Percentiles rank a stretch among this genome's conserved stretches.
Evolutionary conservation across 2,888 invertebrate genomes (phyloP).

Genomic region (Polyommatus iphigenia): DNA sequence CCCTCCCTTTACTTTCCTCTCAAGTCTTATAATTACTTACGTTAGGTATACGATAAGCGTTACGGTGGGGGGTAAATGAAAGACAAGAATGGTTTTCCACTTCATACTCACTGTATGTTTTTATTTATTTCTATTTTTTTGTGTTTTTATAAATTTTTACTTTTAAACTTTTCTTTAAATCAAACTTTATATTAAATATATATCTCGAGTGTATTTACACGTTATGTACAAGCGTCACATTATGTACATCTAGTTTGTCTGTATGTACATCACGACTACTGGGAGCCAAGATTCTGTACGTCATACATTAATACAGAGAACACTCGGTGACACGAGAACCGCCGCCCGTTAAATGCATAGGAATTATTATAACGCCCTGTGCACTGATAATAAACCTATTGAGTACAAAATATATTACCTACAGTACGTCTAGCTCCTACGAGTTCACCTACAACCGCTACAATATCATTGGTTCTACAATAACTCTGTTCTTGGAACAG

Average conservation of each 20-base stretch:
- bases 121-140: slow-evolving; percentile 72
- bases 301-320: slow-evolving; percentile 51
- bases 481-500: neutral
- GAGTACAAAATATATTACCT: slow-evolving; percentile 32
- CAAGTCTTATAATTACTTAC: too few species aligned
- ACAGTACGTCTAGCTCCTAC: neutral
- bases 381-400: slow-evolving; percentile 22
- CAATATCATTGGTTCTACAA: neutral
- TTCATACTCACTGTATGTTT: slow-evolving; percentile 78
- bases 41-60: neutral
- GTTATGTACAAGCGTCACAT: slow-evolving; percentile 62
- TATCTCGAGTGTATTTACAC: slow-evolving; percentile 73
- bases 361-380: slow-evolving; percentile 25
- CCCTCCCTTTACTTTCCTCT: neutral
- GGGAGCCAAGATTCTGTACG: slow-evolving; percentile 44
- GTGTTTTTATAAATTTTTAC: slow-evolving; percentile 64
- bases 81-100: slow-evolving; percentile 67
- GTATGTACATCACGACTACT: slow-evolving; percentile 46
- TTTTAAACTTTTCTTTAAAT: slow-evolving; percentile 74
- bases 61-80: slow-evolving; percentile 55
- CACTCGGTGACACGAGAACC: slow-evolving; percentile 12
- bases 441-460: neutral
- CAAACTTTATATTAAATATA: slow-evolving; percentile 73
- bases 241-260: slow-evolving; percentile 58
- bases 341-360: slow-evolving; percentile 16